phyloP scores from a whole-genome alignment of 2,113 vertebrate genomes.

The Actenoides lindsayi region DNA sequence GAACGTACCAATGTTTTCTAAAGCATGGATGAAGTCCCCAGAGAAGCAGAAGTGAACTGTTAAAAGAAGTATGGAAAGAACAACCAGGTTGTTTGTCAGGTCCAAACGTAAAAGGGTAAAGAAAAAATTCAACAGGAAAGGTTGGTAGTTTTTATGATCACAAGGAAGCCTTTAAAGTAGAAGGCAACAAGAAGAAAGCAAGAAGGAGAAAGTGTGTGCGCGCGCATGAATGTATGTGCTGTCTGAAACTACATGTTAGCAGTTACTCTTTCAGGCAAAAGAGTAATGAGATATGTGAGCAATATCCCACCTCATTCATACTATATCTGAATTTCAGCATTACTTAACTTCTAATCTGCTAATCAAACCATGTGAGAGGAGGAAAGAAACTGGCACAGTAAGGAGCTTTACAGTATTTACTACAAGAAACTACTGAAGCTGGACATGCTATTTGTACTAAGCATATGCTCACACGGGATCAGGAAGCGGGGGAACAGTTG shows the following conservation, averaged over 20 bases:
- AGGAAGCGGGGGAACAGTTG: background rate
- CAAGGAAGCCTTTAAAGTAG: background rate
- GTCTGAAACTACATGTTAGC: background rate
- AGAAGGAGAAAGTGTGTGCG: background rate
- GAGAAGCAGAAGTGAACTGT: background rate
- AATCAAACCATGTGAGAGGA: background rate
- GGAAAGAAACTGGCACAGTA: background rate
- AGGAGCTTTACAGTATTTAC: background rate
- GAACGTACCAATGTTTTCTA: background rate
- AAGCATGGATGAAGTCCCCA: background rate
- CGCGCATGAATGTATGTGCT: fast-evolving
- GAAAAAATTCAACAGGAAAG: background rate
- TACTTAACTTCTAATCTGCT: background rate
- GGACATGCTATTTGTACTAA: background rate
- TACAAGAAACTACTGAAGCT: background rate
- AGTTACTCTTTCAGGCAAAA: background rate
- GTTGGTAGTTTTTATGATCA: background rate
- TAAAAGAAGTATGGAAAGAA: background rate
- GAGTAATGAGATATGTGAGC: background rate
- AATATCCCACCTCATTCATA: background rate
- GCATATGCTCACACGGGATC: background rate
- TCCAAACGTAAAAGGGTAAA: background rate
- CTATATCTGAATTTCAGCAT: background rate
- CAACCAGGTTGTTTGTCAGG: background rate
- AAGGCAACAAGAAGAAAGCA: background rate